Evolutionary conservation across 2,888 invertebrate genomes (phyloP).

Genomic region (Tetranychus piercei): DNA sequence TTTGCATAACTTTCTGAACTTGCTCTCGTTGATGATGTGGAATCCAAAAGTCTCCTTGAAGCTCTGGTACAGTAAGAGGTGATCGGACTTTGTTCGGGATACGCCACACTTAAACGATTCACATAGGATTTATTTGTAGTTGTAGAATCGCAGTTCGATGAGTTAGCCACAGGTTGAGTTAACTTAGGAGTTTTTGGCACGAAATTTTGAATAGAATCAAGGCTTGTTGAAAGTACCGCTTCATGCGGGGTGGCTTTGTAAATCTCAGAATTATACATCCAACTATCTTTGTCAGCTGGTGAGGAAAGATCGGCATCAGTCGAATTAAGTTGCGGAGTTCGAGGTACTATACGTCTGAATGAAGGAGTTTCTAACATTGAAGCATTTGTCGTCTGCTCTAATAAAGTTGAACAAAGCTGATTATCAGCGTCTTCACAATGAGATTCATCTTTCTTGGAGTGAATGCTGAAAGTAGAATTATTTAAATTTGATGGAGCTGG

Average conservation of each 20-base stretch:
- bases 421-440: background rate
- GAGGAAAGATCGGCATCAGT: background rate
- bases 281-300: background rate
- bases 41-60: background rate
- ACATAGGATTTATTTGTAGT: background rate
- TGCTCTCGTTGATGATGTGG: background rate
- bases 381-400: background rate
- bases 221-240: background rate
- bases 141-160: background rate
- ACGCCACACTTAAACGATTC: background rate
- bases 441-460: background rate
- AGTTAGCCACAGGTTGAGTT: background rate
- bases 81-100: background rate
- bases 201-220: background rate
- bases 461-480: background rate
- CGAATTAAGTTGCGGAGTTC: background rate
- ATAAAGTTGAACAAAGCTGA: background rate
- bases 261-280: background rate
- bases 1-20: background rate
- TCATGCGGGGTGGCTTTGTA: background rate
- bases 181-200: background rate
- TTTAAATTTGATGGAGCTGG: background rate
- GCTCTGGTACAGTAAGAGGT: background rate
- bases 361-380: background rate
- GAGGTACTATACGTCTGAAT: background rate